Base-by-base conservation (phyloP, 2,797 vertebrate genomes). In the Australoheros facetus region DNA sequence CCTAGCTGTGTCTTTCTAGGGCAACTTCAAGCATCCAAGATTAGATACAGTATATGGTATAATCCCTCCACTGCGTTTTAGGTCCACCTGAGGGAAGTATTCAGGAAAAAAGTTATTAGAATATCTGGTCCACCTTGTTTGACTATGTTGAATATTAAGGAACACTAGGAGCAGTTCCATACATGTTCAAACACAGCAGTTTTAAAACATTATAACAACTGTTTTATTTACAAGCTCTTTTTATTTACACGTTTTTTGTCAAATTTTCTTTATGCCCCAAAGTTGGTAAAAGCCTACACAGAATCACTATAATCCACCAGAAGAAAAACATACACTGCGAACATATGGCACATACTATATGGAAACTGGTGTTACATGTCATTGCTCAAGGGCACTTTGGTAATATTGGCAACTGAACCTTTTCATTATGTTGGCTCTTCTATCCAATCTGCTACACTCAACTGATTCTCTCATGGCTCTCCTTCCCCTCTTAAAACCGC, bases 351-450 rank as follows among this genome's bases (percentile, higher is more conserved):
- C 13, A 11, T 39, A 56, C 21, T 28, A 21, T 69, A n/a, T 6
- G 13, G 12, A 32, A 84, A 74, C 42, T 30, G 53, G 30, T 42
- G 26, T 16, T 69, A 32, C 13, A 66, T 85, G 77, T 79, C 62
- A 54, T 42, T 79, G 77, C 80, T 91, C 72, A 73, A 85, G 79
- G 81, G 71, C 59, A 81, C 78, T 86, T 69, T 75, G 34, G 48
- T 19, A 78, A 59, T 57, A 76, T 72, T 66, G 42, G 39, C 55
- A 84, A 66, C 32, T 82, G 60, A 84, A 83, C 80, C 55, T 80
- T 83, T 87, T 84, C 71, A 86, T 89, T 83, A 82, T 58, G 56
- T 81, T 70, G 45, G 64, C 62, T 82, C 53, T 82, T 85, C 39
- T 70, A 78, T 74, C 64, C 70, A 78, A 87, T 85, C 70, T 74